Evolutionary conservation across 2,888 invertebrate species (phyloP).

Genomic region (Athetis lepigone): DNA sequence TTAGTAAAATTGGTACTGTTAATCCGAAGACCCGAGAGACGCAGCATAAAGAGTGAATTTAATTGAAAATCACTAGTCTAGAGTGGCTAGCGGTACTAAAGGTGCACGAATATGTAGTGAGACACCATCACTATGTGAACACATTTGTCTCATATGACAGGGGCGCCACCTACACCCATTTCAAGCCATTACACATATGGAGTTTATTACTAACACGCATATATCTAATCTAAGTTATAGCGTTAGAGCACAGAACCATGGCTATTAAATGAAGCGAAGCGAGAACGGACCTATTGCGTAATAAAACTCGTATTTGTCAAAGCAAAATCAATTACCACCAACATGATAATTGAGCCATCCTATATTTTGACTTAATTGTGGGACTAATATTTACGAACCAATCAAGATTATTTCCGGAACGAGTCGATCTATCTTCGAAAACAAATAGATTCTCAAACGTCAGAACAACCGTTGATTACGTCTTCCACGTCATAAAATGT

Average conservation of each 20-base stretch:
- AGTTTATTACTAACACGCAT: slow-evolving; percentile 43
- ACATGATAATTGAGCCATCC: slow-evolving; percentile 47
- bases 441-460: slow-evolving; percentile 47
- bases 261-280: slow-evolving; percentile 19
- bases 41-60: not conserved
- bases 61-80: slow-evolving; percentile 1
- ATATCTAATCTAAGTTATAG: slow-evolving; percentile 51
- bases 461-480: slow-evolving; percentile 36
- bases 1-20: slow-evolving; percentile 5
- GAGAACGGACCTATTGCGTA: slow-evolving; percentile 36
- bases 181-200: slow-evolving; percentile 38
- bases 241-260: slow-evolving; percentile 17
- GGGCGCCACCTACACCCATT: slow-evolving; percentile 30
- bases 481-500: slow-evolving; percentile 39
- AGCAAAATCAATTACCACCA: slow-evolving; percentile 52
- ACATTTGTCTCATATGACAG: slow-evolving; percentile 32
- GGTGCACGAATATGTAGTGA: slow-evolving; percentile 1
- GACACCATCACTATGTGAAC: slow-evolving; percentile 9
- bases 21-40: not conserved
- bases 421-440: slow-evolving; percentile 51
- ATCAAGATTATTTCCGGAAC: slow-evolving; percentile 52
- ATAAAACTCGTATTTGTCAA: slow-evolving; percentile 46
- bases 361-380: slow-evolving; percentile 44
- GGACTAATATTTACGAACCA: slow-evolving; percentile 54
- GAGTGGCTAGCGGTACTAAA: not conserved